Base-by-base conservation (phyloP, 2,797 vertebrate species). In the Chelonia mydas region DNA sequence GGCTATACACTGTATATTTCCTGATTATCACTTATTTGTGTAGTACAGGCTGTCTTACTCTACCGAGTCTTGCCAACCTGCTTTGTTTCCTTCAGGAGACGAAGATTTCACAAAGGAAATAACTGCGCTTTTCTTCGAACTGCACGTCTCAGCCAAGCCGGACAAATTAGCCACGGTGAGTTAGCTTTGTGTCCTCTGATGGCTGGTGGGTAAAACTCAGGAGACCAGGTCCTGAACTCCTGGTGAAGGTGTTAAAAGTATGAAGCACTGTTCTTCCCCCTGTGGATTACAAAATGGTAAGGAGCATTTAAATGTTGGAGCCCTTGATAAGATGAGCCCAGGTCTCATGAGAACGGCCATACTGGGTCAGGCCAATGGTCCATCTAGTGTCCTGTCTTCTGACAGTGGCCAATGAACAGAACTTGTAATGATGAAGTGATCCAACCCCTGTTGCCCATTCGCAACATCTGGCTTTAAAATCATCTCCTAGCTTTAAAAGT, bases 81-180 rank as follows among this genome's bases (percentile, higher is more conserved):
- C 37, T 87, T 84, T 59, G 90, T 72, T 65, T 92, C 91, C 96
- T 95, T 95, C 41, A 99, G 99, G 97, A n/a, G 98, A 99, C 1
- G 97, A 98, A 16, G 99, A 99, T 90, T 99, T 99, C 97, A 98
- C 98, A 90, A 98, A 95, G 93, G 99, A 99, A 96, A 88, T 99
- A 82, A 98, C 95, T 5, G 98, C 98, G n/a, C 96, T 98, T 8
- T 97, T 99, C 97, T 98, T 98, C 72, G 98, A 98, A 82, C 94
- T 99, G 74, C 96, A 86, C 11, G 95, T 99, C 83, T 98, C 99
- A 33, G 94, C 98, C 61, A 98, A 98, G 57, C 98, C 98, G 0
- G 98, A 98, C 86, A 99, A 99, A 95, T 98, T 99, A 92, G 94
- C 97, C 97, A 98, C 84, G 95, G 99, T 99, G 97, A 97, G 97